Evolutionary conservation across 2,113 vertebrate genomes (phyloP), one percentile per base, ranked within the genome.

Genomic region (Sphyrna mokarran): DNA sequence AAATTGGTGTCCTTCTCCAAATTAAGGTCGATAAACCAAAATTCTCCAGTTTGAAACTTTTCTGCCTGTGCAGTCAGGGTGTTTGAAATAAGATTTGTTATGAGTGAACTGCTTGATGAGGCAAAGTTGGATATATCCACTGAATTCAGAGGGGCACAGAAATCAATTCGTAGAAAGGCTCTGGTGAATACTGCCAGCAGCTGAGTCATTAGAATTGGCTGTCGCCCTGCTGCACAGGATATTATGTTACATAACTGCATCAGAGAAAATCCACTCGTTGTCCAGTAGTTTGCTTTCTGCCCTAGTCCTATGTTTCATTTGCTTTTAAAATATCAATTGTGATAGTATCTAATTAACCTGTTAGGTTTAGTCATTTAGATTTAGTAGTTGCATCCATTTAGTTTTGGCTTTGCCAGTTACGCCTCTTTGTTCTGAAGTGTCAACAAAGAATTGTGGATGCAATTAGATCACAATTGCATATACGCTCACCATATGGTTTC

Each of bases 271-370:
- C 23, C 86, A 89, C 5, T 83, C n/a, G 40, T 83, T 83, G 11
- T 89, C 26, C 86, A 89, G 86, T 48, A 54, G 96, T 96, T 97
- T 97, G 97, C 95, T 96, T 54, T 40, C 43, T 76, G 43, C 13
- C 5, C 58, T 0, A 85, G 13, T 80, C 1, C 78, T 16, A 37
- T 83, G 78, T 5, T n/a, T 83, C n/a, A 40, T 40, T 83, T 83
- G n/a, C n/a, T 83, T 83, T 83, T 18, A 37, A 83, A 83, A 83
- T 37, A 11, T 83, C 16, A 37, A 40, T 83, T 37, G 78, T 83
- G 33, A 78, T 33, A 83, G 3, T 40, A 40, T 83, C 78, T 83
- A 18, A 83, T 18, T 37, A 16, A 11, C 11, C 14, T 40, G 78
- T 13, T 37, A 83, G 16, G 16, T 37, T 40, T 7, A 80, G n/a